A percentile compares a stretch with the other conserved stretches of the same genome.
These are phyloP conservation scores for Alosa alosa DNA, from an alignment of 2,113 vertebrate species.

Conservation along the genomic window DNA sequence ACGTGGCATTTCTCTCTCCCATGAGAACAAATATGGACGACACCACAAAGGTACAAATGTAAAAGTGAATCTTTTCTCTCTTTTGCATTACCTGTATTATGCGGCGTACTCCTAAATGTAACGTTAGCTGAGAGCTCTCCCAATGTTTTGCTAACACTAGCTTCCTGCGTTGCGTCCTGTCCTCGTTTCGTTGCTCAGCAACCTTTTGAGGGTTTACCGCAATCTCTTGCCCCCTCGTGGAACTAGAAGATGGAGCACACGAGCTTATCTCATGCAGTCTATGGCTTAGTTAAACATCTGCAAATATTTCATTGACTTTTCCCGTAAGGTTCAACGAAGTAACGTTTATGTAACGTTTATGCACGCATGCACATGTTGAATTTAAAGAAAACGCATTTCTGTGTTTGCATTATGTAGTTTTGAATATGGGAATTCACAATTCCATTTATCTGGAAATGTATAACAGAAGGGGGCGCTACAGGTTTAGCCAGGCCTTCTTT, in stretches of 20 bases:
- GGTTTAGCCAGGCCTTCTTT: background rate
- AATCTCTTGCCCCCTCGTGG: background rate
- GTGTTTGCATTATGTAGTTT: background rate
- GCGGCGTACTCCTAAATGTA: background rate
- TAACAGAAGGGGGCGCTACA: background rate
- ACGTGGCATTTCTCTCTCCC: too few relatives aligned
- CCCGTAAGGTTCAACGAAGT: background rate
- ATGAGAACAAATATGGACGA: background rate
- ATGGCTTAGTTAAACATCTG: background rate
- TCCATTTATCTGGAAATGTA: background rate
- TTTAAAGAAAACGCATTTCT: background rate
- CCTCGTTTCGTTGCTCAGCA: constrained; percentile 11
- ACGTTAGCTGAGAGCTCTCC: too few relatives aligned
- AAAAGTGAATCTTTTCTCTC: background rate
- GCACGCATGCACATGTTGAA: background rate
- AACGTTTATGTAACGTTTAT: background rate
- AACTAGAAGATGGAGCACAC: background rate
- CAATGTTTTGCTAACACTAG: background rate
- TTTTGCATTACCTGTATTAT: background rate
- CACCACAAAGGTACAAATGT: background rate
- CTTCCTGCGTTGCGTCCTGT: background rate
- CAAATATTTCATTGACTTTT: background rate
- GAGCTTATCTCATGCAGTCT: background rate
- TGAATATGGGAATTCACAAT: background rate
- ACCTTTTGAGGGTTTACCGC: background rate